Base-by-base conservation (phyloP, 2,888 invertebrate genomes). In the Macaria liturata region DNA sequence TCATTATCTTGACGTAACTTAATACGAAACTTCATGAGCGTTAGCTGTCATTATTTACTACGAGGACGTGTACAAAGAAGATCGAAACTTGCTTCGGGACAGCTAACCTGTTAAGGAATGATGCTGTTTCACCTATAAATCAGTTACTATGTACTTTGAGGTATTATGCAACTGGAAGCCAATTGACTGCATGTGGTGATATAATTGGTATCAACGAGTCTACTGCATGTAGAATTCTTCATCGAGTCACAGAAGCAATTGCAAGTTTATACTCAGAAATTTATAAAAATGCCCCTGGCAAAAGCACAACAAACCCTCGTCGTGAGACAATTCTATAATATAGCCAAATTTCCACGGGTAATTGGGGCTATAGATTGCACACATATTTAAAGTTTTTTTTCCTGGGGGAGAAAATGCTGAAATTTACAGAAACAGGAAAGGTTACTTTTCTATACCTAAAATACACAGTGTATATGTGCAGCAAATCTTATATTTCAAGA, bases 101-200 rank as follows among this genome's bases (percentile, higher is more conserved):
- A n/a, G n/a, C n/a, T n/a, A n/a, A n/a, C n/a, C n/a, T n/a, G n/a
- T n/a, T n/a, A n/a, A 20, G 32, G 32, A 30, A 46, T 46, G 32
- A 9, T 46, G 31, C 9, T 46, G 46, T 46, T 46, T 46, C 31
- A 46, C 46, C 46, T 9, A 9, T 32, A 30, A 46, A 46, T 31
- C 46, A 46, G 32, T 32, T 31, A 9, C 32, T 46, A 30, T 46
- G 46, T 9, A 46, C 46, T 31, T 31, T 46, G 32, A 5, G 46
- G 32, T 46, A 32, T 8, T 46, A 30, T 46, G 46, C 46, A 32
- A 46, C 46, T 32, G 46, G 46, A 56, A 43, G 60, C 56, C 51
- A 52, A 44, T 32, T 52, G 44, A 52, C 34, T 43, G 44, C 51
- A 42, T 52, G 51, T 45, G 51, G 45, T 52, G 51, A 52, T 44